Conservation (phyloP, 2,113 vertebrate genomes). For the Zapus hudsonius region DNA sequence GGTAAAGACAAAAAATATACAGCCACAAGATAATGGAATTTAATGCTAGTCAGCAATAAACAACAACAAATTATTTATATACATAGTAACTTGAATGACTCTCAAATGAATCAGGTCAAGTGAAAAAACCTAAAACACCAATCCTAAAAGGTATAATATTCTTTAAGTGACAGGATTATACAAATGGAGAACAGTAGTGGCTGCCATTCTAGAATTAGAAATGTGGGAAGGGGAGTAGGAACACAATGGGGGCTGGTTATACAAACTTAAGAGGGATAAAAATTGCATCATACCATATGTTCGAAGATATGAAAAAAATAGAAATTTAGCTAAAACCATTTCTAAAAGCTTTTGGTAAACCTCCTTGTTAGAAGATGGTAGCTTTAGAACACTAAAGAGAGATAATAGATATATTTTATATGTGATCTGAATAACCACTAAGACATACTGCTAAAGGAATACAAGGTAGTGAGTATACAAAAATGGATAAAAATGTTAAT, state of each 20-base stretch:
- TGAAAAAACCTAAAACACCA: neutral
- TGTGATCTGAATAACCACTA: neutral
- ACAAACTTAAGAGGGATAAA: neutral
- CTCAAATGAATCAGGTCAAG: neutral
- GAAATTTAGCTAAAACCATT: neutral
- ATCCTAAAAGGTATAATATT: neutral
- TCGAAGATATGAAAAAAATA: neutral
- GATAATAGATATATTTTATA: neutral
- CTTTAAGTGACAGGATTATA: constrained; percentile 40
- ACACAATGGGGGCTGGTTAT: neutral
- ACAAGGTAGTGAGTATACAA: neutral
- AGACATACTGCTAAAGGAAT: neutral
- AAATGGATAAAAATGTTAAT: neutral
- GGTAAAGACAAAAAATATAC: neutral
- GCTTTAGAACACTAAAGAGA: neutral
- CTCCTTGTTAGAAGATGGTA: neutral
- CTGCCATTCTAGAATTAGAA: neutral
- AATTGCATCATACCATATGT: neutral
- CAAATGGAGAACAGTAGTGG: neutral
- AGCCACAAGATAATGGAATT: constrained; percentile 5
- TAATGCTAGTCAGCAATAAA: constrained; percentile 27
- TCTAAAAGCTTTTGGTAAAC: neutral
- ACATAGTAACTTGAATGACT: constrained; percentile 17
- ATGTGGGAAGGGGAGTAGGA: neutral
- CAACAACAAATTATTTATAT: neutral